Conservation (phyloP, 1,140 invertebrate species). For the Coenobita brevimanus region DNA sequence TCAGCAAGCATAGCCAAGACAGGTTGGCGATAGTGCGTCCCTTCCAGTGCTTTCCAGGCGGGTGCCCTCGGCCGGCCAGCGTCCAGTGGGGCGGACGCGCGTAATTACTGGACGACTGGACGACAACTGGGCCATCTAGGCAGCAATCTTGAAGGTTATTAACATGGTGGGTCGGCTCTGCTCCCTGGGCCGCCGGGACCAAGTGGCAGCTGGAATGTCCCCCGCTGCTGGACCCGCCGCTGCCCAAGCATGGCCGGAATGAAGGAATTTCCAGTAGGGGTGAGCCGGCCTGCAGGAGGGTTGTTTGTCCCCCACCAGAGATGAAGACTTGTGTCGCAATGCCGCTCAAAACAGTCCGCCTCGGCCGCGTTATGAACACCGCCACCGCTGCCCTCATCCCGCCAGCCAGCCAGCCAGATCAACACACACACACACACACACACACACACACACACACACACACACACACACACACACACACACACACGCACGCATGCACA, state of each 20-base stretch:
- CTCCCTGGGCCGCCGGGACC: conserved; percentile 41
- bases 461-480: no score
- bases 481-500: no score
- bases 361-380: no score
- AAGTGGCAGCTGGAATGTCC: conserved; percentile 66
- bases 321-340: conserved; percentile 19
- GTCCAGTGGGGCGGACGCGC: conserved; percentile 59
- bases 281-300: not conserved
- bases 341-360: not conserved
- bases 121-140: conserved; percentile 66
- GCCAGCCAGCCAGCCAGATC: no score
- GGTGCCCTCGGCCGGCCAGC: conserved; percentile 48
- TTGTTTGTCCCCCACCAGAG: conserved; percentile 37
- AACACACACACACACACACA: no score
- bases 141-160: conserved; percentile 66
- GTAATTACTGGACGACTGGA: conserved; percentile 65
- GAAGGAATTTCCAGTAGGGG: conserved; percentile 62
- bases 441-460: no score
- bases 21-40: conserved; percentile 56
- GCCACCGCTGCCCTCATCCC: no score
- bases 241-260: conserved; percentile 64
- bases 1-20: conserved; percentile 51
- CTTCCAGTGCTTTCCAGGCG: conserved; percentile 56
- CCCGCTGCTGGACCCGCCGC: conserved; percentile 43
- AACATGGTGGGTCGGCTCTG: conserved; percentile 52